A percentile compares a stretch with the other conserved stretches of the same genome.
phyloP scores from a whole-genome alignment of 2,113 vertebrate genomes.

The Dendropsophus ebraccatus region DNA sequence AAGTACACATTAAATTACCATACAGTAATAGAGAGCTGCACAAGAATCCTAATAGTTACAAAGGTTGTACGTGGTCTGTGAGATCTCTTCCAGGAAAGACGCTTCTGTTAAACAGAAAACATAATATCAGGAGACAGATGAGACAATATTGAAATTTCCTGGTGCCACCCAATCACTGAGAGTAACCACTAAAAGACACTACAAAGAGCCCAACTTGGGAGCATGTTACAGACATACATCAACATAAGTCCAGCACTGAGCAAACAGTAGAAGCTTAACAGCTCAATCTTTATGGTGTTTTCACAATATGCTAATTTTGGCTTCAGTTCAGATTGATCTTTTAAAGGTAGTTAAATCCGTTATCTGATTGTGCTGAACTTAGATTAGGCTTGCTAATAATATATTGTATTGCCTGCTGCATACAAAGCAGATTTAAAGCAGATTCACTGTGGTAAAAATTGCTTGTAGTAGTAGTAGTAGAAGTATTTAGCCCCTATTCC shows the following conservation, averaged over 20 bases:
- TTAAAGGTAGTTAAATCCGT: slow-evolving; percentile 40
- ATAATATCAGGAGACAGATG: slow-evolving; percentile 43
- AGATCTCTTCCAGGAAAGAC: slow-evolving; percentile 64
- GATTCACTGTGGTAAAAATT: too few relatives aligned
- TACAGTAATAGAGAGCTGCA: background rate
- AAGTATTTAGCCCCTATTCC: too few relatives aligned
- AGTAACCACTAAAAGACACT: background rate
- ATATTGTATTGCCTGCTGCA: background rate
- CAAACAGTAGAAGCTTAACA: slow-evolving; percentile 41
- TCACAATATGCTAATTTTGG: slow-evolving; percentile 54
- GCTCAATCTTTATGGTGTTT: background rate
- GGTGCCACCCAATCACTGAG: slow-evolving; percentile 34
- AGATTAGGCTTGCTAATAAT: background rate
- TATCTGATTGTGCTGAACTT: slow-evolving; percentile 33
- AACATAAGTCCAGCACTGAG: slow-evolving; percentile 56
- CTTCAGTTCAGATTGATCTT: slow-evolving; percentile 62
- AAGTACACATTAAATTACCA: background rate
- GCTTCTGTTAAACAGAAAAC: slow-evolving; percentile 1
- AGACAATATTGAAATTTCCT: slow-evolving; percentile 41
- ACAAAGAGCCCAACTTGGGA: background rate
- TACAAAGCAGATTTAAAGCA: too few relatives aligned
- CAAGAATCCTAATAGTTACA: background rate
- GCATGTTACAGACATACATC: slow-evolving; percentile 48
- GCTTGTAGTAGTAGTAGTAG: background rate
- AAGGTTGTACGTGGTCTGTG: background rate